A percentile compares a stretch with the other conserved stretches of the same genome.
Evolutionary conservation across 2,797 vertebrate species (phyloP).

Genomic region (Syngnathus rostellatus): DNA sequence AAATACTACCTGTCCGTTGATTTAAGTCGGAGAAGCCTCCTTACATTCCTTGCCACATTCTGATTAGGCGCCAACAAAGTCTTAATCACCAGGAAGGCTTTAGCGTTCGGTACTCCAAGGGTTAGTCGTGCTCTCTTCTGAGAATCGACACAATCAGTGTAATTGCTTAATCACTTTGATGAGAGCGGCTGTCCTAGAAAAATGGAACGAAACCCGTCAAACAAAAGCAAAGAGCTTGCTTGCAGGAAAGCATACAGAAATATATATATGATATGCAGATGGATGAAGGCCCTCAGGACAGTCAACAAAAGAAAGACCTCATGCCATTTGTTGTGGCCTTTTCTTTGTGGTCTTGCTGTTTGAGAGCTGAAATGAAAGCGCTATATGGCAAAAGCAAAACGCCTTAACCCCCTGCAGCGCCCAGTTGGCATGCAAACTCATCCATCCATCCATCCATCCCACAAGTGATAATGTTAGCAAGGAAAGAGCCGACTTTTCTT

Average conservation of each 20-base stretch:
- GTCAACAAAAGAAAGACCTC: not conserved
- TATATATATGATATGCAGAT: not conserved
- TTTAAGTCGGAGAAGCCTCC: slow-evolving; percentile 11
- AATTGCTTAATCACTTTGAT: slow-evolving; percentile 68
- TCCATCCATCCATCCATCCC: not conserved
- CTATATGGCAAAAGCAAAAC: not conserved
- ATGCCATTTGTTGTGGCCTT: not conserved
- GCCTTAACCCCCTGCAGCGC: not conserved
- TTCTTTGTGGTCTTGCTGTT: not conserved
- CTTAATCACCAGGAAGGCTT: slow-evolving; percentile 61
- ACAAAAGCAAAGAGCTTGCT: slow-evolving; percentile 30
- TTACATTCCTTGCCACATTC: slow-evolving; percentile 32
- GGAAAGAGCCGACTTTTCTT: not conserved
- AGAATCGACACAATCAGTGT: slow-evolving; percentile 51
- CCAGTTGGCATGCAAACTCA: no score
- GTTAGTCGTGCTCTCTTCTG: slow-evolving; percentile 44
- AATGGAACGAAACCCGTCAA: slow-evolving; percentile 45
- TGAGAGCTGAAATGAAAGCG: not conserved
- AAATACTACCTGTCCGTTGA: not conserved
- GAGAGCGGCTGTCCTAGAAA: slow-evolving; percentile 53
- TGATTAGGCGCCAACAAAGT: slow-evolving; percentile 59
- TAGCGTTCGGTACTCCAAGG: slow-evolving; percentile 57
- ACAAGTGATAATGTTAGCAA: not conserved
- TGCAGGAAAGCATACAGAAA: not conserved
- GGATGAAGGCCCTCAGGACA: no score